Evolutionary conservation across 2,113 vertebrate genomes (phyloP).

Genomic region (Capreolus pygargus): DNA sequence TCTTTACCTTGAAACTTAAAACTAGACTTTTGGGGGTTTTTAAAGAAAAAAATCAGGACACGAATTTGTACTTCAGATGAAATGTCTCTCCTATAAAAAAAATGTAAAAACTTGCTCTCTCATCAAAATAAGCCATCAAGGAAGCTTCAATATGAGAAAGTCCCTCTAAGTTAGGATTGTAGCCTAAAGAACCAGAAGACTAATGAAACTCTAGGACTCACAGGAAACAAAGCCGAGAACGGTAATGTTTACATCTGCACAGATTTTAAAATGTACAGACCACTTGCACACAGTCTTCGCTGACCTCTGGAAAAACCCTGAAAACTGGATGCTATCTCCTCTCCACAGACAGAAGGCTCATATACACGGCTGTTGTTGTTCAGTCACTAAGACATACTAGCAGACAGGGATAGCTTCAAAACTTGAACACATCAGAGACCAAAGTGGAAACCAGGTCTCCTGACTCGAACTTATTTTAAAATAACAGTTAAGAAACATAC

Average conservation of each 20-base stretch:
- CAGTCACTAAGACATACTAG: background rate
- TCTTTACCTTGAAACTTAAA: slow-evolving; percentile 49
- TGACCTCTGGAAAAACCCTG: background rate
- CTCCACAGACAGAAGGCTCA: background rate
- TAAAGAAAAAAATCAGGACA: slow-evolving; percentile 12
- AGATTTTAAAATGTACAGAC: background rate
- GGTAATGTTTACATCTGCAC: background rate
- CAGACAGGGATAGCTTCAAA: background rate
- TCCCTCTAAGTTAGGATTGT: background rate
- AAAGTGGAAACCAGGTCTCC: background rate
- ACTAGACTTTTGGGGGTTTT: slow-evolving; percentile 9
- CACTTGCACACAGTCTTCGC: background rate
- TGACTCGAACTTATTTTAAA: background rate
- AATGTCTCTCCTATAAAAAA: slow-evolving; percentile 35
- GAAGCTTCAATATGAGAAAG: background rate
- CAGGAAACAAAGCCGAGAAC: background rate
- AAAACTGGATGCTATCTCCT: background rate
- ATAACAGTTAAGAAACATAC: background rate
- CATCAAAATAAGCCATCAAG: slow-evolving; percentile 33
- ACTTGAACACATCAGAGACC: background rate
- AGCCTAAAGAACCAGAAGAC: background rate
- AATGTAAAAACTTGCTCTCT: background rate
- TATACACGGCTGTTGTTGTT: background rate
- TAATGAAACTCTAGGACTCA: background rate
- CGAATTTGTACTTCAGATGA: slow-evolving; percentile 14